Conservation (phyloP, 2,888 invertebrate genomes). For the Pimpla rufipes region DNA sequence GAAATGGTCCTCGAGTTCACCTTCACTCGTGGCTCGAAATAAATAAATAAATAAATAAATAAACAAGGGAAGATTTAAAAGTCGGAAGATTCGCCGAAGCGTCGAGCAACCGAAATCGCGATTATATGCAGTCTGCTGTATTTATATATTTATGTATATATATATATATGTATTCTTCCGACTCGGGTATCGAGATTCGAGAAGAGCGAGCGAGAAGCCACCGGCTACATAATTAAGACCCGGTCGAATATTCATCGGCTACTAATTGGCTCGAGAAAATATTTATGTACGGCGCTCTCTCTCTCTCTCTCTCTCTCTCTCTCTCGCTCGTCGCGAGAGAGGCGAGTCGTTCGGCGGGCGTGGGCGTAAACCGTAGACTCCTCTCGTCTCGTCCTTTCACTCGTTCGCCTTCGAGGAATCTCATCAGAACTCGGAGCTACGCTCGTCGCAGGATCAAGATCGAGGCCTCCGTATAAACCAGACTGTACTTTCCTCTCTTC, state of each 20-base stretch:
- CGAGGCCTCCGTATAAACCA: slow-evolving; percentile 1
- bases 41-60: too few relatives aligned
- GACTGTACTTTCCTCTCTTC: too few relatives aligned
- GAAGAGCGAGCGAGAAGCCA: slow-evolving; percentile 14
- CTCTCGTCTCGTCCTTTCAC: slow-evolving; percentile 2
- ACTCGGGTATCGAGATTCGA: neutral
- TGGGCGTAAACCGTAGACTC: slow-evolving; percentile 11
- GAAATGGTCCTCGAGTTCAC: too few relatives aligned
- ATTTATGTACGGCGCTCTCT: slow-evolving; percentile 48
- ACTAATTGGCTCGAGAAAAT: slow-evolving; percentile 61
- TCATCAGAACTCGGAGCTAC: neutral
- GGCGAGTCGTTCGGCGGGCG: too few relatives aligned
- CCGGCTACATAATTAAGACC: slow-evolving; percentile 55
- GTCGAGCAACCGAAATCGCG: neutral
- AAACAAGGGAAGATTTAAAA: too few relatives aligned
- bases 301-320: neutral
- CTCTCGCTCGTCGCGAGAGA: too few relatives aligned
- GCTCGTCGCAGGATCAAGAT: slow-evolving; percentile 8
- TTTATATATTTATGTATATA: too few relatives aligned
- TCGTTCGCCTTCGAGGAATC: slow-evolving; percentile 1
- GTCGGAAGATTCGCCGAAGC: too few relatives aligned
- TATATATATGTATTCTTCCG: neutral
- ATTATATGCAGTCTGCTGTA: neutral
- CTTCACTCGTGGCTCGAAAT: too few relatives aligned
- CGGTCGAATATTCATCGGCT: slow-evolving; percentile 58